Conservation (phyloP, 2,797 vertebrate genomes). For the Sarcophilus harrisii region DNA sequence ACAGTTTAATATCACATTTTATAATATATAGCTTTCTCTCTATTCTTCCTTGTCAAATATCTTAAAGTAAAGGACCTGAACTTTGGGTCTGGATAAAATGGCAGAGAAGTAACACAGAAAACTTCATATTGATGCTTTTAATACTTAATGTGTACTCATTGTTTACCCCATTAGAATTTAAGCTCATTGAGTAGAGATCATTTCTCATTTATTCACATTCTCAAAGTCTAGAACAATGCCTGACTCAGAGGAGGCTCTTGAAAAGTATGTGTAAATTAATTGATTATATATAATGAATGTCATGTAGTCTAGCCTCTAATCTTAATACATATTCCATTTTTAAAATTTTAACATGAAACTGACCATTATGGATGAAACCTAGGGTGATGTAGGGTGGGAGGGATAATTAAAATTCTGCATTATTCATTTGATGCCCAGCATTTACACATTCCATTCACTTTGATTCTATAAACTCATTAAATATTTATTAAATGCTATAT, state of each 20-base stretch:
- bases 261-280: background rate
- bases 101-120: no score
- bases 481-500: background rate
- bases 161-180: background rate
- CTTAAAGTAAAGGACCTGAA: no score
- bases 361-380: background rate
- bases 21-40: no score
- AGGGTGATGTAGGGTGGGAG: background rate
- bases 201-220: background rate
- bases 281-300: background rate
- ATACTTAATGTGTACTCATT: background rate
- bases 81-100: no score
- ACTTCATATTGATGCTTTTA: no score
- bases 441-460: background rate
- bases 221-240: background rate
- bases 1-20: no score
- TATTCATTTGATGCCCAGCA: background rate
- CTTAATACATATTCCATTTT: no score
- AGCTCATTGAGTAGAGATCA: background rate
- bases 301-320: background rate
- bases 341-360: no score
- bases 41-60: no score
- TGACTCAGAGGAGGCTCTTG: background rate
- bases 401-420: background rate
- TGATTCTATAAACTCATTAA: background rate